phyloP scores from a whole-genome alignment of 2,797 vertebrate species.

The Denticeps clupeoides region DNA sequence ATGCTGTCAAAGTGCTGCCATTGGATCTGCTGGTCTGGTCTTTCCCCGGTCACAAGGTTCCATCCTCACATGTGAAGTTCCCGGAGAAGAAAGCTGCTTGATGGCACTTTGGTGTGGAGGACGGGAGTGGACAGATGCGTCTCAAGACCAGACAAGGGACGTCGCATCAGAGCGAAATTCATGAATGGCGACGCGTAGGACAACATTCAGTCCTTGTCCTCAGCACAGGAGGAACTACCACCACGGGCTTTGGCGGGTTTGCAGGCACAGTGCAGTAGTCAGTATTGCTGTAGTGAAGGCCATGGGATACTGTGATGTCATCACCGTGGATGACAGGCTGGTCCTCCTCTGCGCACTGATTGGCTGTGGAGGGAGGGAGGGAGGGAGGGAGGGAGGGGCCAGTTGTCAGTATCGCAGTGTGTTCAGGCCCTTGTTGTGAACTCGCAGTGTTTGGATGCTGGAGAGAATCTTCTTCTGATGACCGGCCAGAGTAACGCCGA shows the following conservation, averaged over 20 bases:
- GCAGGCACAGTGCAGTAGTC: background rate
- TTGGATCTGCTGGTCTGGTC: background rate
- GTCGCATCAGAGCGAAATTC: too few relatives aligned
- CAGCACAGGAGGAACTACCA: too few relatives aligned
- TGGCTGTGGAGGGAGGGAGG: background rate
- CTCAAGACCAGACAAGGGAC: too few relatives aligned
- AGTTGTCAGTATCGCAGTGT: slow-evolving; percentile 55
- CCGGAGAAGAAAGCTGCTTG: too few relatives aligned
- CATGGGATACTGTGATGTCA: background rate
- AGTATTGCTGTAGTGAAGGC: background rate
- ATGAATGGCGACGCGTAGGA: too few relatives aligned
- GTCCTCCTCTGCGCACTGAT: too few relatives aligned
- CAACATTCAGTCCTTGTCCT: too few relatives aligned
- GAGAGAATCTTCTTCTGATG: slow-evolving; percentile 82
- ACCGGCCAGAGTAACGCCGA: slow-evolving; percentile 72
- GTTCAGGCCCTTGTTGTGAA: slow-evolving; percentile 48
- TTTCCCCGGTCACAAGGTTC: too few relatives aligned
- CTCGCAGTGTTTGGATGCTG: slow-evolving; percentile 67
- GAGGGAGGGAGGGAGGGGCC: background rate
- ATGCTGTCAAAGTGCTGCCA: slow-evolving; percentile 1
- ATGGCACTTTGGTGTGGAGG: too few relatives aligned
- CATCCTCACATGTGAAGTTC: too few relatives aligned
- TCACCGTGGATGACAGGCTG: background rate
- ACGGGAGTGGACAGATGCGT: too few relatives aligned
- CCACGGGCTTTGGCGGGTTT: background rate